A percentile compares a stretch with the other conserved stretches of the same genome.
These are phyloP conservation scores for Melanostigma gelatinosum DNA, from an alignment of 2,113 vertebrate genomes.

Conservation along the genomic window DNA sequence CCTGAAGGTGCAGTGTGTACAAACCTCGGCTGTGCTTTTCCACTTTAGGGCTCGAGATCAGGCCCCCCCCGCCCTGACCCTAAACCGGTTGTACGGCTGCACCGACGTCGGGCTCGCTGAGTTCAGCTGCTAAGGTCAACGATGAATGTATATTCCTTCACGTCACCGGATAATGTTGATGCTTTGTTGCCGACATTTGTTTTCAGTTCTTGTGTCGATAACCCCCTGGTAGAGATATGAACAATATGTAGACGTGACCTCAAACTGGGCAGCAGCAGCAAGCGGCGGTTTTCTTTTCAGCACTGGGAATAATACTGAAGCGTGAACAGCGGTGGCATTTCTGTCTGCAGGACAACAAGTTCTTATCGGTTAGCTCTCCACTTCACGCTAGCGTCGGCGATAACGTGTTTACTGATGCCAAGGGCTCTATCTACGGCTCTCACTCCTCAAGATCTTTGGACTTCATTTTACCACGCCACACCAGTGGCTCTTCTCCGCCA, in stretches of 20 bases:
- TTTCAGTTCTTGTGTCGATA: constrained; percentile 51
- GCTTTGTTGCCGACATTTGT: constrained; percentile 59
- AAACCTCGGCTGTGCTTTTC: constrained; percentile 34
- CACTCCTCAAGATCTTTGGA: constrained; percentile 66
- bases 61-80: neutral
- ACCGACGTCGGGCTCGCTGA: constrained; percentile 67
- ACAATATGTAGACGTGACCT: constrained; percentile 39
- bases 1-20: constrained; percentile 42
- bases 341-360: constrained; percentile 51
- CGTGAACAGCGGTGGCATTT: constrained; percentile 39
- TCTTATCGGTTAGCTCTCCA: constrained; percentile 57
- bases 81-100: constrained; percentile 44
- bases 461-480: constrained; percentile 79
- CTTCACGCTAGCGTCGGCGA: constrained; percentile 58
- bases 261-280: constrained; percentile 35
- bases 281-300: constrained; percentile 43
- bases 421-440: constrained; percentile 80
- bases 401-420: constrained; percentile 57
- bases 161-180: constrained; percentile 49
- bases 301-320: constrained; percentile 50
- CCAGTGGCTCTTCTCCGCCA: constrained; percentile 79
- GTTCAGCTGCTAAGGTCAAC: constrained; percentile 82
- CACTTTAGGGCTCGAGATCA: constrained; percentile 9
- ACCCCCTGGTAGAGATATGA: constrained; percentile 28
- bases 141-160: constrained; percentile 84